Percentiles rank a stretch among this genome's conserved stretches.
phyloP scores from a whole-genome alignment of 2,113 vertebrate species.

The Erythrolamprus reginae region DNA sequence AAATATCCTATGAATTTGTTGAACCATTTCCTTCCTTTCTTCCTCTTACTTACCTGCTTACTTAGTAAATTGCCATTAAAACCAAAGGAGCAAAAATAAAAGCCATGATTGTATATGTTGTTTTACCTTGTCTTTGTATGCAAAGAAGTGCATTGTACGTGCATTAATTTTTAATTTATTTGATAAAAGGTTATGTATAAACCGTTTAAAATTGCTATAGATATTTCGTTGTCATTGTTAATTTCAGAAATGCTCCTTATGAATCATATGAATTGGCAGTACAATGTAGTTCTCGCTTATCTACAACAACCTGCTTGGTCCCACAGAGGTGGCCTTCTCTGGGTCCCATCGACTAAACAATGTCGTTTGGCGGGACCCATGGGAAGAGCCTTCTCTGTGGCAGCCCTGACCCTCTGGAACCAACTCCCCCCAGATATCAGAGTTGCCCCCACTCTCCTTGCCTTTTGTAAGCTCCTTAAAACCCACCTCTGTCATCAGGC shows the following conservation, averaged over 20 bases:
- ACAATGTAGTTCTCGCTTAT: neutral
- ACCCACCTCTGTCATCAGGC: too few species aligned
- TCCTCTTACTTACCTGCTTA: neutral
- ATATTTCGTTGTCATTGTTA: neutral
- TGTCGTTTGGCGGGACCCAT: too few species aligned
- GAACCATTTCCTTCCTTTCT: neutral
- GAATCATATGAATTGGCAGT: neutral
- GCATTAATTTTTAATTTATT: neutral
- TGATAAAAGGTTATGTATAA: neutral
- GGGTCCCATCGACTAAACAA: too few species aligned
- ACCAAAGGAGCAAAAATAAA: neutral
- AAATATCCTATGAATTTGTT: neutral
- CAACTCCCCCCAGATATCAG: too few species aligned
- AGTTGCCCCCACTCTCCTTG: too few species aligned
- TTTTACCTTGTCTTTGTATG: neutral
- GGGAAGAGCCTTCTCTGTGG: too few species aligned
- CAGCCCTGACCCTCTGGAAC: too few species aligned
- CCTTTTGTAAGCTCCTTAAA: too few species aligned
- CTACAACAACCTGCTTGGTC: neutral
- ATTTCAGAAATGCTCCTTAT: neutral
- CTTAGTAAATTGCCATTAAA: neutral
- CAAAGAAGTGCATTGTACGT: neutral
- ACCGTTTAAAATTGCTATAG: neutral
- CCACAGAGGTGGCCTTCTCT: too few species aligned
- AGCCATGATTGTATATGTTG: neutral